phyloP scores from a whole-genome alignment of 1,140 invertebrate species.

The Zaprionus kolodkinae region DNA sequence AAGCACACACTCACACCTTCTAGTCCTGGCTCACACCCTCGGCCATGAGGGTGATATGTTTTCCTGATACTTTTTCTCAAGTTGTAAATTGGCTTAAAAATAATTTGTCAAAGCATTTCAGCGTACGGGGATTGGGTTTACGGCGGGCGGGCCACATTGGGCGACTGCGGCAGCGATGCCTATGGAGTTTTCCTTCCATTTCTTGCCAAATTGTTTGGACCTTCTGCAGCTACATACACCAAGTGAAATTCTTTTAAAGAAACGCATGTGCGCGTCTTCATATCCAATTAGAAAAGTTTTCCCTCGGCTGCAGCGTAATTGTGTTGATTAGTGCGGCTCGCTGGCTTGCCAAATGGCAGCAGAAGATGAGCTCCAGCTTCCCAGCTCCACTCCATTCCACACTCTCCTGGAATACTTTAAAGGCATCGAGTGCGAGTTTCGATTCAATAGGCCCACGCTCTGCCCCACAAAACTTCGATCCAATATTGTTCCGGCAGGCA shows the following conservation, averaged over 20 bases:
- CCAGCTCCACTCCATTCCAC: not conserved
- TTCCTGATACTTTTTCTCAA: constrained; percentile 81
- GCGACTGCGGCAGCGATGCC: constrained; percentile 29
- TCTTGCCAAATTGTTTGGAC: constrained; percentile 79
- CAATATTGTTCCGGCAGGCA: constrained; percentile 62
- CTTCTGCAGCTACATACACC: constrained; percentile 44
- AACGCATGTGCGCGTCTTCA: constrained; percentile 82
- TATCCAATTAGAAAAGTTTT: constrained; percentile 83
- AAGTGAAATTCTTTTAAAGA: constrained; percentile 74
- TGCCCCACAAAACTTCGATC: constrained; percentile 68
- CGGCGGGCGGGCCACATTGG: constrained; percentile 2
- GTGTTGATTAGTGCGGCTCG: constrained; percentile 81
- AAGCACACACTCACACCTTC: not conserved
- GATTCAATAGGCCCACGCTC: constrained; percentile 33
- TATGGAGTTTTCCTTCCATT: constrained; percentile 59
- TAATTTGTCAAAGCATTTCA: constrained; percentile 83
- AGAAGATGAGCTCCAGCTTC: constrained; percentile 33
- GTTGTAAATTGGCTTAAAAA: constrained; percentile 84
- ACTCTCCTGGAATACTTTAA: constrained; percentile 47
- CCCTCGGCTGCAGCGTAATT: constrained; percentile 75
- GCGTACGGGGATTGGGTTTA: constrained; percentile 40
- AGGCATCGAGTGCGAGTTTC: constrained; percentile 10
- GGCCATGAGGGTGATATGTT: constrained; percentile 70
- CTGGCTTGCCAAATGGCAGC: constrained; percentile 45
- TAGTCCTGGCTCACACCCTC: not conserved